These are phyloP conservation scores for Grammomys surdaster DNA, from an alignment of 2,113 vertebrate species.

Conservation along the genomic window DNA sequence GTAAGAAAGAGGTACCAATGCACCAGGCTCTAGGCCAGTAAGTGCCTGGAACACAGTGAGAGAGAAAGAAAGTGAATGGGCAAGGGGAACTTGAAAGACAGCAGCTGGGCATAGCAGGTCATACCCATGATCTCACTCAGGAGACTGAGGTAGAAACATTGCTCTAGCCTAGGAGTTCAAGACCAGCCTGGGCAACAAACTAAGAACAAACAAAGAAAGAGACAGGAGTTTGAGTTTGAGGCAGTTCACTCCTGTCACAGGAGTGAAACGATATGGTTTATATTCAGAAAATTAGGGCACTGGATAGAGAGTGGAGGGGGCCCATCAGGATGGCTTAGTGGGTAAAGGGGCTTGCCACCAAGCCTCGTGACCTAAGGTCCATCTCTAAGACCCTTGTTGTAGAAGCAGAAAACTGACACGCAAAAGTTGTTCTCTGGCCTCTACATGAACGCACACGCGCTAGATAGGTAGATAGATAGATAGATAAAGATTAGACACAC, in stretches of 20 bases:
- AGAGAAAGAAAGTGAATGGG: background rate
- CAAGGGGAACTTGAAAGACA: background rate
- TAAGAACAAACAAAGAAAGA: background rate
- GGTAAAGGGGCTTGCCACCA: background rate
- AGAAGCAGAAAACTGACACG: background rate
- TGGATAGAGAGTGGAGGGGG: background rate
- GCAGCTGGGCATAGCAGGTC: background rate
- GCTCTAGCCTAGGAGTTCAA: background rate
- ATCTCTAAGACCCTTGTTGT: background rate
- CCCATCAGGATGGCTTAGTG: too few relatives aligned
- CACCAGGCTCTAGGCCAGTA: background rate
- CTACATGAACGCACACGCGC: background rate
- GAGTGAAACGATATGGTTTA: background rate
- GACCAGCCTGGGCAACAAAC: background rate
- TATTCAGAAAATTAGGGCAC: background rate
- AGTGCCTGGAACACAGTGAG: background rate
- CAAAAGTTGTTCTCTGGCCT: background rate
- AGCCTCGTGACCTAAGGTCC: background rate
- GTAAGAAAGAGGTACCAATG: background rate
- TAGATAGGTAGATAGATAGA: background rate
- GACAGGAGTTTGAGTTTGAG: background rate
- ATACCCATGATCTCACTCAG: background rate
- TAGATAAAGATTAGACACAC: background rate
- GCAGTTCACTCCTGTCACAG: background rate
- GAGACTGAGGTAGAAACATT: background rate